Evolutionary conservation across 1,140 invertebrate species (phyloP).

Genomic region (Drosophila parabipectinata): DNA sequence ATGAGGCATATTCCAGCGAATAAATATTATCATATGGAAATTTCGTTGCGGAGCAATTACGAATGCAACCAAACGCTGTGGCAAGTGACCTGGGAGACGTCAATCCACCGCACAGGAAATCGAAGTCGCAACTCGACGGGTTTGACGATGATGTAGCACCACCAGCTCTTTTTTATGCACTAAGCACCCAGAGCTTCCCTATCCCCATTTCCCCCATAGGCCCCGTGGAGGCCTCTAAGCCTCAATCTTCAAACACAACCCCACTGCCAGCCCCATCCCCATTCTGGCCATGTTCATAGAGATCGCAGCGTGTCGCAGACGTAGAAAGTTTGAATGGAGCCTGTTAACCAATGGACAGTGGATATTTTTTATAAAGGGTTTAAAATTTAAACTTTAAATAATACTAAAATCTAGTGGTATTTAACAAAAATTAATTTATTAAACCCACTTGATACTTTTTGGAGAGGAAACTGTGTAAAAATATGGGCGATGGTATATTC

Average conservation of each 20-base stretch:
- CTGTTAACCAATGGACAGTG: conserved; percentile 4
- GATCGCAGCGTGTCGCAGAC: conserved; percentile 57
- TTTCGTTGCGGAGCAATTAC: conserved; percentile 75
- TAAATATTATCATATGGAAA: conserved; percentile 83
- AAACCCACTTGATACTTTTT: too few species aligned
- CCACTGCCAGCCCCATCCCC: neutral
- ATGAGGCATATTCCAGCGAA: conserved; percentile 77
- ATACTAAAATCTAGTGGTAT: too few species aligned
- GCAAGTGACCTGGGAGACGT: conserved; percentile 76
- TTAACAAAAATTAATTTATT: too few species aligned
- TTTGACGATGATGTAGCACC: conserved; percentile 80
- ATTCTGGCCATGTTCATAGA: conserved; percentile 64
- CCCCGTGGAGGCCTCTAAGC: neutral
- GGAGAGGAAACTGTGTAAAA: too few species aligned
- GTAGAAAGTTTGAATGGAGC: conserved; percentile 67
- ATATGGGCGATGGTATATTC: too few species aligned
- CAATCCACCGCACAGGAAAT: conserved; percentile 74
- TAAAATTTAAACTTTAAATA: too few species aligned
- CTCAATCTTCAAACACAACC: neutral
- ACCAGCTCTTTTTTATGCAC: conserved; percentile 44
- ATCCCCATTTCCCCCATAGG: neutral
- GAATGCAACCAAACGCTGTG: conserved; percentile 61
- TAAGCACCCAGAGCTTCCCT: conserved; percentile 11
- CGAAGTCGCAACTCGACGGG: conserved; percentile 78
- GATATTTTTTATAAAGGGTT: neutral